These are phyloP conservation scores for Synaphobranchus kaupii DNA, from an alignment of 2,797 vertebrate genomes.

Conservation along the genomic window DNA sequence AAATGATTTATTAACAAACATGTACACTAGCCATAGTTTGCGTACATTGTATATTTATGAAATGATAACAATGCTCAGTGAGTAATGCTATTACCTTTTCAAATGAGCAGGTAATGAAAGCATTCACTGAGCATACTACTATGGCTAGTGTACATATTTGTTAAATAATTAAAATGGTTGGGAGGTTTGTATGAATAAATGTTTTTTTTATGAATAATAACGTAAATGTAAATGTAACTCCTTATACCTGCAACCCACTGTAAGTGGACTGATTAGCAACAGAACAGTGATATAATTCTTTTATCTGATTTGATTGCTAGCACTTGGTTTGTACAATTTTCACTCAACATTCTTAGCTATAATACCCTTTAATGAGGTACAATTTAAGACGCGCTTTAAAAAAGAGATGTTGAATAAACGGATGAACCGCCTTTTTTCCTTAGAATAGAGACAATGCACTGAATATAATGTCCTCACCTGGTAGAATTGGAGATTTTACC, in stretches of 20 bases:
- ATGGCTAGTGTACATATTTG: too few relatives aligned
- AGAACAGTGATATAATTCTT: too few relatives aligned
- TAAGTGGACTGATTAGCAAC: too few relatives aligned
- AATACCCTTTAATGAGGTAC: background rate
- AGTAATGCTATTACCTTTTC: background rate
- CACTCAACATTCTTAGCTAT: background rate
- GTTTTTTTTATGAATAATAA: too few relatives aligned
- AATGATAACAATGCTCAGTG: background rate
- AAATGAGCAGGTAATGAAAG: background rate
- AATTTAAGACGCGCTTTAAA: background rate
- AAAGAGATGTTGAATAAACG: background rate
- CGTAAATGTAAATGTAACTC: too few relatives aligned
- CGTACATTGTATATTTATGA: background rate
- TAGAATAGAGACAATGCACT: background rate
- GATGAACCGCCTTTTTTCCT: background rate
- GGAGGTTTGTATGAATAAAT: too few relatives aligned
- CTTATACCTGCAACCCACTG: too few relatives aligned
- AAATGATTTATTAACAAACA: background rate
- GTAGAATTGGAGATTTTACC: background rate
- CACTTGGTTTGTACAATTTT: background rate
- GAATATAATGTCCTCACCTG: background rate
- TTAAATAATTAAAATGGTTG: too few relatives aligned
- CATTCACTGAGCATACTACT: too few relatives aligned
- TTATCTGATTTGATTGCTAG: background rate
- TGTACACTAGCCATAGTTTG: background rate